Evolutionary conservation across 2,113 vertebrate species (phyloP), one percentile per base, ranked within the genome.

Genomic region (Emberiza fucata): DNA sequence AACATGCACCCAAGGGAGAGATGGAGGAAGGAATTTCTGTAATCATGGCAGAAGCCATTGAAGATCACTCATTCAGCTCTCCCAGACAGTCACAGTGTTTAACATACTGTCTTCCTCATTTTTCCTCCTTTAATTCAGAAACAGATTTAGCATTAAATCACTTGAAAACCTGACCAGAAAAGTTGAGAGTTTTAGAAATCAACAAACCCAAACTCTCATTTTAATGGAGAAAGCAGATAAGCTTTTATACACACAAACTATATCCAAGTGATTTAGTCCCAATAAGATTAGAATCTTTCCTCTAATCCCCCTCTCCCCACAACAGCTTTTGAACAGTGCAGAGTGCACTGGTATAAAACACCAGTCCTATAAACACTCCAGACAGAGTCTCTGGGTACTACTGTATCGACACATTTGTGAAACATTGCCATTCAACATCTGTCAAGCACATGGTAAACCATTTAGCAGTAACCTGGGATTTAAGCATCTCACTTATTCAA

Each of bases 161-260:
- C 19, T 76, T 76, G 22, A 79, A 76, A 88, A 71, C 48, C 25
- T 63, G 37, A 57, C 56, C 45, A 40, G 77, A 77, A 71, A 81
- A 65, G 33, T 9, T 16, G 5, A 65, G 24, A 35, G 24, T 66
- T 94, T 51, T 25, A 47, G 84, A 64, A 65, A 79, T 50, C 78
- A 85, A 64, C 19, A 90, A 91, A 70, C 19, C 22, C 48, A 71
- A 95, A 89, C 63, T 76, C 25, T 53, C 12, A 56, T 76, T 93
- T 85, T 76, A 94, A 93, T 14, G 24, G 48, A 75, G 28, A 79
- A 87, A 76, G 35, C 42, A 81, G 60, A 47, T 59, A 78, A 77
- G 42, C 72, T 91, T 75, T 84, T 81, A 71, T 29, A 81, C 88
- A 73, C 29, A 81, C 61, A 75, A 91, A 71, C 22, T 29, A 91